Base-by-base conservation (phyloP, 2,888 invertebrate genomes). In the Chymomyza fuscimana region DNA sequence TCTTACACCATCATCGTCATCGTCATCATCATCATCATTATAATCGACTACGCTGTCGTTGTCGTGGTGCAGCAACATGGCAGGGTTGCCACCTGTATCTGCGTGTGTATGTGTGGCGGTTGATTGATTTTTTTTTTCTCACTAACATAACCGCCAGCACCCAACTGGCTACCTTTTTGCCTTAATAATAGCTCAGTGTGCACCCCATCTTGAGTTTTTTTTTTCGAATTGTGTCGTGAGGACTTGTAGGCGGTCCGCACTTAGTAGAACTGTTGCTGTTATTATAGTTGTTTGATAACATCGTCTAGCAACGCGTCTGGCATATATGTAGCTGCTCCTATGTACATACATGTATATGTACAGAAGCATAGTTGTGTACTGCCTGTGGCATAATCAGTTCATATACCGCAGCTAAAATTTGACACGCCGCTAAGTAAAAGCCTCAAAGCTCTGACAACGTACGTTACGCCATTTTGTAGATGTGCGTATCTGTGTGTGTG, bases 261-360 rank as follows among this genome's bases (percentile, higher is more conserved):
- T 71, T 63, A 74, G 74, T 69, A 29, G 46, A 51, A n/a, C 62
- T 64, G 46, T 67, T 19, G 54, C 51, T 59, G 65, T 66, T 67
- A 54, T 63, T 52, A 66, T 7, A 54, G 67, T 54, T 67, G 87
- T 78, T 85, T 78, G 87, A 87, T 87, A 85, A 76, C 78, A 83
- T 81, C 86, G 85, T 86, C 85, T 86, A 83, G 87, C 82, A 80
- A 81, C 83, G 83, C 66, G 86, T 87, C 83, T 87, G 83, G 79
- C 79, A 73, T 40, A 22, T 19, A 73, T 40, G 10, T 19, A 56
- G 9, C 16, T 40, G 19, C 32, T 36, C 36, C 10, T 36, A 60
- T 12, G 15, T 59, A 40, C 46, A 46, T 19, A 46, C 16, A 25
- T n/a, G n/a, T n/a, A n/a, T 62, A 46, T 62, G 7, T 62, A 25